Evolutionary conservation across 1,140 invertebrate species (phyloP).

Genomic region (Magallana angulata): DNA sequence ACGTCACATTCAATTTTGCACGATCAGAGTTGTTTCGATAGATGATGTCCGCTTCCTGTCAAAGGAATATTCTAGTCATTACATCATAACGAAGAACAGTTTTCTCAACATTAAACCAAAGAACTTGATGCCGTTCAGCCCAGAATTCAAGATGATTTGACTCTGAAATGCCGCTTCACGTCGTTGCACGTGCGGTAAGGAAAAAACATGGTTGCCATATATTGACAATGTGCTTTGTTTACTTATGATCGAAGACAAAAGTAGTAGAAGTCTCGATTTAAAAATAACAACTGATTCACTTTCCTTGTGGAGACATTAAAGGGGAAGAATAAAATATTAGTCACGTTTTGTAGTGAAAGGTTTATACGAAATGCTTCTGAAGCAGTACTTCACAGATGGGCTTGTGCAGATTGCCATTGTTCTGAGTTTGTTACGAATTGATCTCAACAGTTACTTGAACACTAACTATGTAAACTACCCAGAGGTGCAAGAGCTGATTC

Average conservation of each 20-base stretch:
- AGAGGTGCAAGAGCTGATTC: conserved; percentile 76
- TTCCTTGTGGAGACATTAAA: conserved; percentile 11
- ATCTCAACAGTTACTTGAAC: conserved; percentile 86
- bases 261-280: not conserved
- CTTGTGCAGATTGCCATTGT: conserved; percentile 88
- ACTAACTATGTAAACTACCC: conserved; percentile 80
- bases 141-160: conserved; percentile 20
- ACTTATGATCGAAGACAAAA: not conserved
- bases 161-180: not conserved
- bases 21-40: conserved; percentile 61
- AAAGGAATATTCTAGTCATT: conserved; percentile 31
- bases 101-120: conserved; percentile 1
- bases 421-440: conserved; percentile 87
- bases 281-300: conserved; percentile 38
- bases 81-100: conserved; percentile 41
- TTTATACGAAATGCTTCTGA: conserved; percentile 66
- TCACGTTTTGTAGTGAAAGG: conserved; percentile 15
- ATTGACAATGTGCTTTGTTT: conserved; percentile 1
- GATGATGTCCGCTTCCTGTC: conserved; percentile 26
- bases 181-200: not conserved
- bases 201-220: not conserved
- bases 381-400: conserved; percentile 83
- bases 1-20: conserved; percentile 72
- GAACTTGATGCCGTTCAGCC: not conserved
- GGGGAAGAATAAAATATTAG: not conserved